These are phyloP conservation scores for Jaculus jaculus DNA, from an alignment of 2,113 vertebrate species.

Conservation along the genomic window DNA sequence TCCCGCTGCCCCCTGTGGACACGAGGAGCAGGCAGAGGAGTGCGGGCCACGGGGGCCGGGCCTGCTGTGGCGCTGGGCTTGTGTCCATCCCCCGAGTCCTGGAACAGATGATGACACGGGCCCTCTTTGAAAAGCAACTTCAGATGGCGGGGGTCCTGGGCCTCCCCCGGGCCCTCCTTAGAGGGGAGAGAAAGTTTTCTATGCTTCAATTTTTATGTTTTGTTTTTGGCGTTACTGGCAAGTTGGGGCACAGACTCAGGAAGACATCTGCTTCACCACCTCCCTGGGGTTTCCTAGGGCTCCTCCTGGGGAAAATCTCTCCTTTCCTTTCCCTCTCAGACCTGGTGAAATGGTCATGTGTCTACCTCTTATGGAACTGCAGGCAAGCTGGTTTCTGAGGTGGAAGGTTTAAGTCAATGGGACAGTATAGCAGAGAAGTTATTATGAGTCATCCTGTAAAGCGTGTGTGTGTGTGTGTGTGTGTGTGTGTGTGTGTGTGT, in stretches of 20 bases:
- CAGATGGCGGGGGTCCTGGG: not conserved
- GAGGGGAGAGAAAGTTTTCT: not conserved
- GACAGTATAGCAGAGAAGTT: not conserved
- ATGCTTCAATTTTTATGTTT: too few species aligned
- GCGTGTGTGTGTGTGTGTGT: not conserved
- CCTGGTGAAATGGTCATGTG: not conserved
- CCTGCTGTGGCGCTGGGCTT: conserved; percentile 3
- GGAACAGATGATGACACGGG: conserved; percentile 62
- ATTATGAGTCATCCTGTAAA: not conserved
- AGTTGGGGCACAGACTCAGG: not conserved
- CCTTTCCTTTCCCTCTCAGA: not conserved
- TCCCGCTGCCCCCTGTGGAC: not conserved
- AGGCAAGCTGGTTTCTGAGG: not conserved
- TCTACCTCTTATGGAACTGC: not conserved
- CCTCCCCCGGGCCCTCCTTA: not conserved
- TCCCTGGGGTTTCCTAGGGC: not conserved
- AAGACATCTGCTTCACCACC: not conserved
- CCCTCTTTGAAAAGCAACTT: conserved; percentile 37
- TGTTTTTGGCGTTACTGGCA: not conserved
- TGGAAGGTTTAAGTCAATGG: not conserved
- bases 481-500: not conserved
- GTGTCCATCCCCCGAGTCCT: conserved; percentile 65
- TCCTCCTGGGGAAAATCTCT: not conserved
- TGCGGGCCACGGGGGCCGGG: conserved; percentile 14
- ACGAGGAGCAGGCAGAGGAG: conserved; percentile 69